These are phyloP conservation scores for Melierax canorus DNA, from an alignment of 2,113 vertebrate genomes.

Conservation along the genomic window DNA sequence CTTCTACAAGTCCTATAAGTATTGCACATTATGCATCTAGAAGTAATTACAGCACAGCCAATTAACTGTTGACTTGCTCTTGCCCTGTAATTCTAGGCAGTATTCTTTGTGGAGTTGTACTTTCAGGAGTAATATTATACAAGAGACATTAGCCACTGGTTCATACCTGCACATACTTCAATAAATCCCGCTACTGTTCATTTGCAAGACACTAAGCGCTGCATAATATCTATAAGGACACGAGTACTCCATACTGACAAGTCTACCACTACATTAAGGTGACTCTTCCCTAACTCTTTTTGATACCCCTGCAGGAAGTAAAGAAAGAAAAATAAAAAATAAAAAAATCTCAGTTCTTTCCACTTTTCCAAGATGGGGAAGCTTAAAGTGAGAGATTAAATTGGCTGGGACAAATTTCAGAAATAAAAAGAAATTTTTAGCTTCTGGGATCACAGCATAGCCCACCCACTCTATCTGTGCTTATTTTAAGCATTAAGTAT, in stretches of 20 bases:
- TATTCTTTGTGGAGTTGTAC: constrained; percentile 51
- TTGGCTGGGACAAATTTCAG: background rate
- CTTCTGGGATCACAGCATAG: background rate
- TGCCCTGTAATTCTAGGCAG: constrained; percentile 48
- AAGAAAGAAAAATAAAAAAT: too few relatives aligned
- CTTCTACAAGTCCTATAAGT: constrained; percentile 39
- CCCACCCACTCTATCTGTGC: background rate
- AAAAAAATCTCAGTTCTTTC: background rate
- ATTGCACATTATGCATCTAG: constrained; percentile 41
- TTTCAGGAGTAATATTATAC: constrained; percentile 33
- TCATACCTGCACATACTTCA: constrained; percentile 3
- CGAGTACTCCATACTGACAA: background rate
- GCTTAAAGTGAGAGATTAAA: background rate
- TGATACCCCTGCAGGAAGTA: too few relatives aligned
- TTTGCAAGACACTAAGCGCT: background rate
- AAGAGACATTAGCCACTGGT: background rate
- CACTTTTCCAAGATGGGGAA: background rate
- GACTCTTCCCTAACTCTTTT: background rate
- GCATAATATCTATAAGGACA: background rate
- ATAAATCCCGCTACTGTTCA: background rate
- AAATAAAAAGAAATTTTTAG: background rate
- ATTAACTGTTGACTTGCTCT: constrained; percentile 63
- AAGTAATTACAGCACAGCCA: constrained; percentile 60
- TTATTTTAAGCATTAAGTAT: background rate
- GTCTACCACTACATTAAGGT: background rate